These are phyloP conservation scores for Chaetogeoica ovagalla DNA, from an alignment of 2,888 invertebrate species.

Conservation along the genomic window DNA sequence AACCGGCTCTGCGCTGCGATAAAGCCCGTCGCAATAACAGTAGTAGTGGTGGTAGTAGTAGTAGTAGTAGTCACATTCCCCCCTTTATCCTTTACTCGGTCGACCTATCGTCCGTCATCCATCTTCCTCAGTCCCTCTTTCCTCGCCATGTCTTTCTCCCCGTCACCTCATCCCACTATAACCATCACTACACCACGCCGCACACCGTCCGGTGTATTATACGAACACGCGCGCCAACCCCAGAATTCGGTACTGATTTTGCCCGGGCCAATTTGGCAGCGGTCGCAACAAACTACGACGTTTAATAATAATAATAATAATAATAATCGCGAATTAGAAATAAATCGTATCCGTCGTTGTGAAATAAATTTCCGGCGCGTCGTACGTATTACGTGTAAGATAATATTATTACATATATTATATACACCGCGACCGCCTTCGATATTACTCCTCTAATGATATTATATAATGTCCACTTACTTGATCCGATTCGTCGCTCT, in stretches of 20 bases:
- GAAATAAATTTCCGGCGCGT: neutral
- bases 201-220: neutral
- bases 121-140: constrained; percentile 32
- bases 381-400: too few species aligned
- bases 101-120: constrained; percentile 46
- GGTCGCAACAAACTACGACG: constrained; percentile 2
- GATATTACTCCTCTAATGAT: neutral
- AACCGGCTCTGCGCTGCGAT: constrained; percentile 38
- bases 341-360: neutral
- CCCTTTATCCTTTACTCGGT: constrained; percentile 47
- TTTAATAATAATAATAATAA: neutral
- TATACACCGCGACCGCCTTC: too few species aligned
- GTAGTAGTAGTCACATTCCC: constrained; percentile 29
- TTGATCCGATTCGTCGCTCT: neutral
- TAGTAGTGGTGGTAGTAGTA: constrained; percentile 22
- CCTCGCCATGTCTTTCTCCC: neutral
- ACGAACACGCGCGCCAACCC: constrained; percentile 4
- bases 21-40: constrained; percentile 32
- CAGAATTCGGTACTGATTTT: constrained; percentile 29
- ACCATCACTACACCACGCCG: neutral
- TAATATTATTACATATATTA: too few species aligned
- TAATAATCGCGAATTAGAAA: neutral
- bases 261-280: neutral
- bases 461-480: constrained; percentile 2
- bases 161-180: neutral